Conservation (phyloP, 2,888 invertebrate genomes). For the Galerucella nymphaeae region DNA sequence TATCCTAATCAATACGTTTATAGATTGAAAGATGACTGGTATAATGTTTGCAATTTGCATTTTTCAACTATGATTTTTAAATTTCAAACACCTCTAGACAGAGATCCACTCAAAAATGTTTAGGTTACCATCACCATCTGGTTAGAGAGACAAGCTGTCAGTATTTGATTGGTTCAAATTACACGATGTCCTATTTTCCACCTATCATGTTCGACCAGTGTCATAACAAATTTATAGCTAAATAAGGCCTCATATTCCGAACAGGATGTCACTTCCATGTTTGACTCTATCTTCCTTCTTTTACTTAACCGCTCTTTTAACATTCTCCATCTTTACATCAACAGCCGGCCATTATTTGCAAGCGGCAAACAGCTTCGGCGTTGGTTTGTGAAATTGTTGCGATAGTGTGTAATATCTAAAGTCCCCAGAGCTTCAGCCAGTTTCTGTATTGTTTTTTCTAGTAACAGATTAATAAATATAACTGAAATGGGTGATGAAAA, state of each 20-base stretch:
- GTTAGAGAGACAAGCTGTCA: not conserved
- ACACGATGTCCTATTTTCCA: not conserved
- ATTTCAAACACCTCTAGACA: not conserved
- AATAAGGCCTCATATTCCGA: not conserved
- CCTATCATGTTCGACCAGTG: not conserved
- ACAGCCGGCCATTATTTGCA: slow-evolving; percentile 58
- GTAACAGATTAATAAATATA: slow-evolving; percentile 40
- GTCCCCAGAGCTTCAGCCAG: not conserved
- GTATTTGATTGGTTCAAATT: not conserved
- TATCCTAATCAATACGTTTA: too few relatives aligned
- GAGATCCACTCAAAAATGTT: not conserved
- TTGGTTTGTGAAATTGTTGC: slow-evolving; percentile 47
- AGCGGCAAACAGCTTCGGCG: slow-evolving; percentile 51
- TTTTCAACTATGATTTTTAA: not conserved
- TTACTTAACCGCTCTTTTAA: slow-evolving; percentile 37
- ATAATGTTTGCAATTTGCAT: not conserved
- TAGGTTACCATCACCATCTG: not conserved
- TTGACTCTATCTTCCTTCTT: slow-evolving; percentile 32
- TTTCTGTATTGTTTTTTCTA: slow-evolving; percentile 35
- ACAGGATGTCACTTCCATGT: slow-evolving; percentile 18
- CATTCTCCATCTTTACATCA: slow-evolving; percentile 52
- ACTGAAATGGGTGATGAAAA: slow-evolving; percentile 60
- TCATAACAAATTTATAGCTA: not conserved
- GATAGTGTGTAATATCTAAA: slow-evolving; percentile 29
- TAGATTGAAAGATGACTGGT: too few relatives aligned